These are phyloP conservation scores for Platycheirus albimanus DNA, from an alignment of 2,888 invertebrate species.

Conservation along the genomic window DNA sequence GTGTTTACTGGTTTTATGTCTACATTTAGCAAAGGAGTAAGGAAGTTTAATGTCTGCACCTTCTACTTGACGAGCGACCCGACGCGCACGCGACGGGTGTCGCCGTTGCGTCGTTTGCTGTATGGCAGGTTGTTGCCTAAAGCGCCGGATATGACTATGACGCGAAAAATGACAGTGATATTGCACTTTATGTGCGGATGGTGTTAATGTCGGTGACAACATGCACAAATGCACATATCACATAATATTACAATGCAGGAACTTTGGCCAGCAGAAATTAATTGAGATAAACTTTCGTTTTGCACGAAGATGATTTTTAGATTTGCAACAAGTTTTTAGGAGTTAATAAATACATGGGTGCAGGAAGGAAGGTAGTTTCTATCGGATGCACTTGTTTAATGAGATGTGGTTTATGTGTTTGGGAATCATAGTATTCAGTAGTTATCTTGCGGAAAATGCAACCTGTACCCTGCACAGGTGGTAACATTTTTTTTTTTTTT, in stretches of 20 bases:
- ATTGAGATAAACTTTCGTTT: constrained; percentile 60
- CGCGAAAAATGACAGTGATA: constrained; percentile 21
- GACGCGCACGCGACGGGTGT: not conserved
- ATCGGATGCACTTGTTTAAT: constrained; percentile 6
- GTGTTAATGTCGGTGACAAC: constrained; percentile 24
- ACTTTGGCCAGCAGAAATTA: constrained; percentile 39
- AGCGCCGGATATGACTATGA: not conserved
- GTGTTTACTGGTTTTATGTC: constrained; percentile 6
- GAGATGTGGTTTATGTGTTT: not conserved
- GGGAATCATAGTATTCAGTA: not conserved
- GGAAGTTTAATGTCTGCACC: constrained; percentile 52
- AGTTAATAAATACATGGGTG: not conserved
- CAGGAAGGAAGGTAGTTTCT: constrained; percentile 11
- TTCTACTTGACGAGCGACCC: too few species aligned
- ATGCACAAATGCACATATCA: constrained; percentile 21
- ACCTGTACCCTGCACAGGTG: not conserved
- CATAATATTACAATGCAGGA: constrained; percentile 29
- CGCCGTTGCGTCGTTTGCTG: too few species aligned
- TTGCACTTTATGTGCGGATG: not conserved
- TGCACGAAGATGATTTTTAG: constrained; percentile 50
- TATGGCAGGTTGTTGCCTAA: constrained; percentile 11
- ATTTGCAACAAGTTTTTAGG: constrained; percentile 2
- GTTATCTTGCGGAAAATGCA: constrained; percentile 4
- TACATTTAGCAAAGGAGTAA: constrained; percentile 29
- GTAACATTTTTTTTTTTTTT: too few species aligned